Evolutionary conservation across 2,888 invertebrate species (phyloP).

Genomic region (Cephus pulcher): DNA sequence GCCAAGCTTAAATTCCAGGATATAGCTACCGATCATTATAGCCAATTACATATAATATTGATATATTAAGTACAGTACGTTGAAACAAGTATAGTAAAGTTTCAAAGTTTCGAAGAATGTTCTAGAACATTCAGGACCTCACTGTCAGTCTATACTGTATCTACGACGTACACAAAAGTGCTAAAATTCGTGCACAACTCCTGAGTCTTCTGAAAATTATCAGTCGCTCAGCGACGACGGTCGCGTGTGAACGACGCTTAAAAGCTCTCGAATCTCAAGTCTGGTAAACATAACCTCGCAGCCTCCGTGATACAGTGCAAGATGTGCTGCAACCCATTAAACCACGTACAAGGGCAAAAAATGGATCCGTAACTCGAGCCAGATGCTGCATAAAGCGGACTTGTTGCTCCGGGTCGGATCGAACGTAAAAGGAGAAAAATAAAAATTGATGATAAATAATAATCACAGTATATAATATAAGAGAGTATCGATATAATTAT

Average conservation of each 20-base stretch:
- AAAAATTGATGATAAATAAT: not conserved
- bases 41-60: not conserved
- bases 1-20: no score
- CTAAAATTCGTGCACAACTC: not conserved
- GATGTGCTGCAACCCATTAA: slow-evolving; percentile 8
- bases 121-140: not conserved
- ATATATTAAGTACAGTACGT: not conserved
- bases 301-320: not conserved
- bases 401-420: slow-evolving; percentile 17
- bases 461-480: not conserved
- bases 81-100: not conserved
- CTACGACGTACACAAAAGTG: not conserved
- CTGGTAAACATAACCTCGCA: not conserved
- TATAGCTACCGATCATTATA: no score
- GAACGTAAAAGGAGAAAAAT: not conserved
- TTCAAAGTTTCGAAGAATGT: not conserved
- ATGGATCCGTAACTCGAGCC: slow-evolving; percentile 41
- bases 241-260: not conserved
- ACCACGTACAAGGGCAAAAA: slow-evolving; percentile 27
- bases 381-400: slow-evolving; percentile 41
- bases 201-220: not conserved
- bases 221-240: not conserved
- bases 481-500: not conserved
- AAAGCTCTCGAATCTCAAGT: not conserved
- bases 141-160: not conserved